Evolutionary conservation across 2,888 invertebrate species (phyloP).

Genomic region (Drosophila nr. medialis): DNA sequence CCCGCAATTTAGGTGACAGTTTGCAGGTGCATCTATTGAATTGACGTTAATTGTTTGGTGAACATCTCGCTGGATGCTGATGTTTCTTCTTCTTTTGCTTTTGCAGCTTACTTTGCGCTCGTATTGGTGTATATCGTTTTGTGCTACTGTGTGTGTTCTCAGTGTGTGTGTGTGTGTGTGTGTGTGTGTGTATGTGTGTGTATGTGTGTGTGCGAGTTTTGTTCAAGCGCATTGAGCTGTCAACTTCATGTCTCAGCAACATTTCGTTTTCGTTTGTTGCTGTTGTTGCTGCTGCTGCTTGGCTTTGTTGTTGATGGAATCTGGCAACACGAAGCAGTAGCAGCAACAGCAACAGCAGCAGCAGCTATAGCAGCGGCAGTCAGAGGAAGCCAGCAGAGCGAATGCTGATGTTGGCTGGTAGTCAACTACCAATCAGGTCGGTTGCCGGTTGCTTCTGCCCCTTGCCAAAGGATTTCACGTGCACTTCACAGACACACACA

Average conservation of each 20-base stretch:
- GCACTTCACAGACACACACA: constrained; percentile 54
- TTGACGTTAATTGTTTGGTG: constrained; percentile 37
- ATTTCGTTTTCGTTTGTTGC: constrained; percentile 78
- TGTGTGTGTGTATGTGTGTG: constrained; percentile 8
- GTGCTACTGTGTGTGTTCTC: constrained; percentile 7
- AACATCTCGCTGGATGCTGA: constrained; percentile 25
- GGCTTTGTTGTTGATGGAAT: constrained; percentile 77
- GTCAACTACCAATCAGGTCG: constrained; percentile 82
- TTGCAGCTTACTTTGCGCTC: constrained; percentile 49
- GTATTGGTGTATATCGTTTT: constrained; percentile 39
- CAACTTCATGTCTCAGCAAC: constrained; percentile 82
- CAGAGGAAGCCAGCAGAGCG: constrained; percentile 52
- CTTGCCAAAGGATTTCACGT: constrained; percentile 79
- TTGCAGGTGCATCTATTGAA: constrained; percentile 39
- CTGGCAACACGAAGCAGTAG: constrained; percentile 61
- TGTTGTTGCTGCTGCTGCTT: constrained; percentile 52
- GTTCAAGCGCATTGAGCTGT: constrained; percentile 83
- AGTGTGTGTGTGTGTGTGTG: constrained; percentile 1
- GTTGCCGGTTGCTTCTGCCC: constrained; percentile 63
- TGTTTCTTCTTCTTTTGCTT: constrained; percentile 50
- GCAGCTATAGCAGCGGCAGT: constrained; percentile 21
- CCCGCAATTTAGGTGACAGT: neutral
- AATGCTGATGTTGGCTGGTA: constrained; percentile 61
- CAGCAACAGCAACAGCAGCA: constrained; percentile 32
- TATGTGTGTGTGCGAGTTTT: constrained; percentile 63